These are phyloP conservation scores for Pseudochirops cupreus DNA, from an alignment of 2,797 vertebrate genomes.

Conservation along the genomic window DNA sequence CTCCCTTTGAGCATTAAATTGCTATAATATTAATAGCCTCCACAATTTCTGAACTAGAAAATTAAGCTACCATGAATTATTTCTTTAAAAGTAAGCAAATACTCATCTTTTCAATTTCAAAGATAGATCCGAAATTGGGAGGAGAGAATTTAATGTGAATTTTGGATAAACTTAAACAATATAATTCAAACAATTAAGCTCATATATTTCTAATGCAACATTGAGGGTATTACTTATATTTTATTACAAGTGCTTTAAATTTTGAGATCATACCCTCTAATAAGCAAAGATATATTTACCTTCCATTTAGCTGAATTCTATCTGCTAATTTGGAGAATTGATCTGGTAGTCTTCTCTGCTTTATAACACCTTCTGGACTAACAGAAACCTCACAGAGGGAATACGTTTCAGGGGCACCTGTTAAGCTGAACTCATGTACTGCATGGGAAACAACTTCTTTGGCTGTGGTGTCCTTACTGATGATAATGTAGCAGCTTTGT, in stretches of 20 bases:
- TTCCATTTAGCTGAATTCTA: constrained; percentile 97
- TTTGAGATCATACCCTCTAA: background rate
- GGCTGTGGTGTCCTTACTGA: constrained; percentile 97
- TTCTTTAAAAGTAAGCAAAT: background rate
- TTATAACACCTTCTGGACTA: constrained; percentile 96
- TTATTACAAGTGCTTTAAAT: rapidly evolving
- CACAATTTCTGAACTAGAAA: background rate
- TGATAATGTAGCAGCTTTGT: constrained; percentile 98
- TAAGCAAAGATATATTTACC: constrained; percentile 82
- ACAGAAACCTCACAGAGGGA: constrained; percentile 97
- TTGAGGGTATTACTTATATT: background rate
- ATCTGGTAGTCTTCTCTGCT: constrained; percentile 95
- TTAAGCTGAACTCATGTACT: constrained; percentile 93
- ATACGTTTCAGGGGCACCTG: constrained; percentile 90
- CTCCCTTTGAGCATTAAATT: background rate
- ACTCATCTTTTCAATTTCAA: background rate
- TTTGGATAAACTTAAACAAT: constrained; percentile 30
- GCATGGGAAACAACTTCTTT: constrained; percentile 95
- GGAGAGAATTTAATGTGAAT: constrained; percentile 32
- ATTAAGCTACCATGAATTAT: background rate
- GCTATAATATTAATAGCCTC: background rate
- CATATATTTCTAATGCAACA: background rate
- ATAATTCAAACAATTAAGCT: background rate
- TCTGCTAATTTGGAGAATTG: constrained; percentile 97
- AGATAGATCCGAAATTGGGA: background rate